These are phyloP conservation scores for Eulithis testata DNA, from an alignment of 2,888 invertebrate genomes.

Conservation along the genomic window DNA sequence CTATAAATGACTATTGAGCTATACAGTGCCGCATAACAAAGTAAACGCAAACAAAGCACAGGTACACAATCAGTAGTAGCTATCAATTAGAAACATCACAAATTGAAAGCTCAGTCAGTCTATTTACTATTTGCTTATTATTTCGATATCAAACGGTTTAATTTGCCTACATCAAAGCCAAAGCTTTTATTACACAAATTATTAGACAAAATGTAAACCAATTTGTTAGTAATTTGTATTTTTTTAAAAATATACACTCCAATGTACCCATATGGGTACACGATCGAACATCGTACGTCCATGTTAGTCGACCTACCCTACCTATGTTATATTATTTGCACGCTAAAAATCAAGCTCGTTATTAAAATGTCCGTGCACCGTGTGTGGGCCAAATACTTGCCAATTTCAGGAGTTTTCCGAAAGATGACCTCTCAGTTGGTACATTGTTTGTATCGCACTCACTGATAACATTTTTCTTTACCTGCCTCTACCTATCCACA, in stretches of 20 bases:
- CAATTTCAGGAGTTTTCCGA: too few species aligned
- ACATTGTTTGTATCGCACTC: too few species aligned
- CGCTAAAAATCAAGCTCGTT: too few species aligned
- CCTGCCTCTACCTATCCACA: too few species aligned
- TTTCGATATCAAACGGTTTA: slow-evolving; percentile 3
- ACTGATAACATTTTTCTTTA: too few species aligned
- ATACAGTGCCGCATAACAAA: background rate
- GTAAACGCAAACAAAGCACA: background rate
- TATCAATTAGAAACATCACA: background rate
- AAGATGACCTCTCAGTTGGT: too few species aligned
- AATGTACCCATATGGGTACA: too few species aligned
- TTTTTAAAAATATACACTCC: background rate
- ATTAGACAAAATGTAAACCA: background rate
- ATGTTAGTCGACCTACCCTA: too few species aligned
- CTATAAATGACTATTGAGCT: background rate
- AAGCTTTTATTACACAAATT: background rate
- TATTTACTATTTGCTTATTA: background rate
- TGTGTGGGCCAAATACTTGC: too few species aligned
- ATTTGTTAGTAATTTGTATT: background rate
- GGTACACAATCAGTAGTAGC: background rate
- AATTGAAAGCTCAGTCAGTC: background rate
- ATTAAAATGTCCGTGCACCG: too few species aligned
- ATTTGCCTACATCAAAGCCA: background rate
- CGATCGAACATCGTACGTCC: too few species aligned
- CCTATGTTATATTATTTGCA: too few species aligned